Percentiles rank a stretch among this genome's conserved stretches.
Conservation (phyloP, 2,888 invertebrate genomes). For the Bimastos eiseni region DNA sequence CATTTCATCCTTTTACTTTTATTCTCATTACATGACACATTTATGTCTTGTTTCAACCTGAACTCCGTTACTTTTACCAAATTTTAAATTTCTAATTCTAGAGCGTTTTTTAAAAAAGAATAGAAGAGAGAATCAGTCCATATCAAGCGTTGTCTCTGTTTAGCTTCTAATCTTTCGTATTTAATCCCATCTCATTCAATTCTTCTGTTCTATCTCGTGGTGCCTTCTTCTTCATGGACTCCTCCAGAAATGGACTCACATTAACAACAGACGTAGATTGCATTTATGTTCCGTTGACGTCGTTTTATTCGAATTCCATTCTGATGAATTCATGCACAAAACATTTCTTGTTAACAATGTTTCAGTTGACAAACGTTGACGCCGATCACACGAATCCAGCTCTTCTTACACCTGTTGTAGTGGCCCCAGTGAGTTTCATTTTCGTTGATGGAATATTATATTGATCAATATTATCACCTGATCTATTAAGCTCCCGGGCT, state of each 20-base stretch:
- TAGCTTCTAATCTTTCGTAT: background rate
- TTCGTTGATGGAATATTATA: background rate
- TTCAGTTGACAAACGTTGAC: background rate
- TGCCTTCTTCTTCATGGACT: no score
- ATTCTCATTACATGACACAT: background rate
- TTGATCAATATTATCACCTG: no score
- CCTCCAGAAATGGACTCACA: background rate
- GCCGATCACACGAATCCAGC: background rate
- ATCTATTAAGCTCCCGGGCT: no score
- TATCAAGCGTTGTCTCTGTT: background rate
- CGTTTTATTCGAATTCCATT: background rate
- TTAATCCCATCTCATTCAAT: background rate
- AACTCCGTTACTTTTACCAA: background rate
- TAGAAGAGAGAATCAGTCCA: no score
- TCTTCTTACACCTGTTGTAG: background rate
- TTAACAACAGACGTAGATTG: background rate
- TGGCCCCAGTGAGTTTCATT: background rate
- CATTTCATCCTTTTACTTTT: background rate
- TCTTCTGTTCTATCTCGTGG: background rate
- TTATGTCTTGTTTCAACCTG: background rate
- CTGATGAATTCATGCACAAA: background rate
- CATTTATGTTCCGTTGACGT: background rate
- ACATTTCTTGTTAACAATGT: background rate
- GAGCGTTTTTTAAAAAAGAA: no score
- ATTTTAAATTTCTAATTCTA: no score